phyloP scores from a whole-genome alignment of 2,113 vertebrate genomes.

The Bungarus multicinctus region DNA sequence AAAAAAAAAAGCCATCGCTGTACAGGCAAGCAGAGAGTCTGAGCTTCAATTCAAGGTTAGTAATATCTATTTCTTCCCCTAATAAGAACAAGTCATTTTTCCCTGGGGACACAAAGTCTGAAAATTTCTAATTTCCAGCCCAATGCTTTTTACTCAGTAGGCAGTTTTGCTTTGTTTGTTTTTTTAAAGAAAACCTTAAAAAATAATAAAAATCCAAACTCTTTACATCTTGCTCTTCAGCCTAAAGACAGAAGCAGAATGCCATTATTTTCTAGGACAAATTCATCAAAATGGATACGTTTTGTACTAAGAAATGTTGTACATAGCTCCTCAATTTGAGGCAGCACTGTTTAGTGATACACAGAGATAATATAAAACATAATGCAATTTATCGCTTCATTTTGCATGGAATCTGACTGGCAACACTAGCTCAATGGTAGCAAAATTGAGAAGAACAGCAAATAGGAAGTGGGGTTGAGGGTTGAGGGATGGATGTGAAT shows the following conservation, averaged over 20 bases:
- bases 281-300: conserved; percentile 50
- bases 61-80: conserved; percentile 12
- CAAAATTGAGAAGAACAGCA: conserved; percentile 35
- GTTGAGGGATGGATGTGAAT: background rate
- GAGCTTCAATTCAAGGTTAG: background rate
- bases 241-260: background rate
- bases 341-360: conserved; percentile 47
- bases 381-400: conserved; percentile 56
- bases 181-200: background rate
- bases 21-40: background rate
- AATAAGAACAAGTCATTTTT: background rate
- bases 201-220: background rate
- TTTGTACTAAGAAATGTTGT: conserved; percentile 51
- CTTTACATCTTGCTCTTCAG: background rate
- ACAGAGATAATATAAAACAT: conserved; percentile 65
- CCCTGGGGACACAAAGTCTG: background rate
- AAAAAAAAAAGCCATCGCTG: background rate
- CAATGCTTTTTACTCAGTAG: background rate
- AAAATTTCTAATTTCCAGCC: conserved; percentile 14
- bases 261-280: conserved; percentile 36
- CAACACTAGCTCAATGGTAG: conserved; percentile 37
- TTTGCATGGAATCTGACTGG: conserved; percentile 58
- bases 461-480: background rate
- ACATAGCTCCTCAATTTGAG: conserved; percentile 54
- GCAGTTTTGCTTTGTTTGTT: background rate